These are phyloP conservation scores for Chymomyza amoena DNA, from an alignment of 2,888 invertebrate genomes.

Conservation along the genomic window DNA sequence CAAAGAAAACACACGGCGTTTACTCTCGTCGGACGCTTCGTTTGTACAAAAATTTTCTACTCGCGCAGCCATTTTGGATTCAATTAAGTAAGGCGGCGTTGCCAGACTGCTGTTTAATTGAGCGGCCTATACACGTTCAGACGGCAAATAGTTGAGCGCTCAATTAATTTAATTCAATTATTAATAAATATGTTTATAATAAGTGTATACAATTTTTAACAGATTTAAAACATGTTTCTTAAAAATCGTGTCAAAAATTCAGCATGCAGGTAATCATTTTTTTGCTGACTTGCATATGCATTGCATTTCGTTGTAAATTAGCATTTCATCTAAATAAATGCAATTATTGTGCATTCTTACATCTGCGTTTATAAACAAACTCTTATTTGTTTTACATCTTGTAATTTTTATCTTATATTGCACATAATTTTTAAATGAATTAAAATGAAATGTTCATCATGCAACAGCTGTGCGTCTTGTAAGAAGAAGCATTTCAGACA, in stretches of 20 bases:
- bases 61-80: constrained; percentile 73
- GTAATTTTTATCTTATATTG: not conserved
- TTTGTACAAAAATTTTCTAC: constrained; percentile 74
- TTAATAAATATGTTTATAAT: not conserved
- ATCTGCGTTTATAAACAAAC: too few relatives aligned
- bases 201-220: too few relatives aligned
- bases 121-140: constrained; percentile 35
- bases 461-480: constrained; percentile 42
- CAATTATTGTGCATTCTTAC: too few relatives aligned
- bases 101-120: constrained; percentile 24
- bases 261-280: too few relatives aligned
- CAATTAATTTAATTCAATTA: not conserved
- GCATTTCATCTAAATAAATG: too few relatives aligned
- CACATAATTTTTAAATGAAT: not conserved
- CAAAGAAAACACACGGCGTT: constrained; percentile 63
- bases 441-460: not conserved
- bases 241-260: too few relatives aligned
- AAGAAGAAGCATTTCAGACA: constrained; percentile 12
- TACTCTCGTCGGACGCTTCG: constrained; percentile 73
- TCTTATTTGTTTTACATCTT: too few relatives aligned
- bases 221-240: too few relatives aligned
- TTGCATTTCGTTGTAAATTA: too few relatives aligned
- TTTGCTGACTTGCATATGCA: too few relatives aligned
- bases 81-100: constrained; percentile 18
- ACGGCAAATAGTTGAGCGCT: not conserved